Evolutionary conservation across 2,797 vertebrate species (phyloP).

Genomic region (Thunnus albacares): DNA sequence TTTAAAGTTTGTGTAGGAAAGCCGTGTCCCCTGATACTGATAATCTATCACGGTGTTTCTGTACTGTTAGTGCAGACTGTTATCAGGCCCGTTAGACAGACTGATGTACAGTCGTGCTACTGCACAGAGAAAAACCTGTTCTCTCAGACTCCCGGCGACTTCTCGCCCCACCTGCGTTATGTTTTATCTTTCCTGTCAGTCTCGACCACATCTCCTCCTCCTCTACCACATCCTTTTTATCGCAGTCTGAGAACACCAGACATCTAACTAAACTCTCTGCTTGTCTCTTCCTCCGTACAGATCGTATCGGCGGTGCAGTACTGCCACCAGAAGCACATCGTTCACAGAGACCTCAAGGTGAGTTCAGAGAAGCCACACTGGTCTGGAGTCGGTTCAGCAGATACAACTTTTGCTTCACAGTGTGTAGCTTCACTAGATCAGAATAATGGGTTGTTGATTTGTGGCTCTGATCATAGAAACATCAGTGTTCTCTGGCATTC

Average conservation of each 20-base stretch:
- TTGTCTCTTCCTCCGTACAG: constrained; percentile 78
- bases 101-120: not conserved
- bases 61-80: not conserved
- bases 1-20: not conserved
- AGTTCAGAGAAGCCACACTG: constrained; percentile 56
- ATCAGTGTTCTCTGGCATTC: not conserved
- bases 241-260: constrained; percentile 32
- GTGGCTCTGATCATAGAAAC: not conserved
- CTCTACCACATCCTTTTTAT: constrained; percentile 65
- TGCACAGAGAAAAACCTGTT: constrained; percentile 27
- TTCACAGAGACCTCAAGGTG: constrained; percentile 99
- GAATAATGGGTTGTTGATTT: not conserved
- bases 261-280: constrained; percentile 28
- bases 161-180: constrained; percentile 19
- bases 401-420: not conserved
- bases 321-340: constrained; percentile 98
- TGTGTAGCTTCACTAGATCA: not conserved
- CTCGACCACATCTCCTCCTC: constrained; percentile 51
- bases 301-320: constrained; percentile 99
- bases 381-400: not conserved
- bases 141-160: constrained; percentile 36
- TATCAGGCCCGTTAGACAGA: constrained; percentile 6
- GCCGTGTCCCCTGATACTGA: not conserved
- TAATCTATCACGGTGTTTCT: not conserved
- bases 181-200: constrained; percentile 49